phyloP scores from a whole-genome alignment of 2,888 invertebrate genomes.

The Leptopterna dolabrata region DNA sequence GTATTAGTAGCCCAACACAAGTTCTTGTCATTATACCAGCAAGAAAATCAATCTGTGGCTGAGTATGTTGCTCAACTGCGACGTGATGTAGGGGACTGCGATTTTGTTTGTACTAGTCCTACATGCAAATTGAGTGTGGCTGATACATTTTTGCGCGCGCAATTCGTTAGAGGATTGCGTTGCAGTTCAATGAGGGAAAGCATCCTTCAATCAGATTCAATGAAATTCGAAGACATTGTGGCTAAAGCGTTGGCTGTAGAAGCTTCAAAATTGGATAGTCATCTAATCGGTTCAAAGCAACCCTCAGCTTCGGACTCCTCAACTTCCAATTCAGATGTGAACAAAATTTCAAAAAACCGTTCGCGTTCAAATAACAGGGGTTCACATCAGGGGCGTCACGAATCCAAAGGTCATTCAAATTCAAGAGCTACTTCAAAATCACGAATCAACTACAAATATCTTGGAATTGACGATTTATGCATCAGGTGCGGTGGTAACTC shows the following conservation, averaged over 20 bases:
- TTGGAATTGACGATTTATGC: neutral
- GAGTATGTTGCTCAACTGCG: too few species aligned
- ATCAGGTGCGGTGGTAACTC: neutral
- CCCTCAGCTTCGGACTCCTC: neutral
- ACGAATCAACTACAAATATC: neutral
- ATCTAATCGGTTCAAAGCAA: neutral
- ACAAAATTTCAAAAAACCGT: neutral
- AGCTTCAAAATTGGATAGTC: neutral
- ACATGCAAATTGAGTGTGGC: too few species aligned
- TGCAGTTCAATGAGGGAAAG: neutral
- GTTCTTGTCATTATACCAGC: slow-evolving; percentile 27
- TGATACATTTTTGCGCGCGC: too few species aligned
- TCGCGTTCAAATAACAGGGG: too few species aligned
- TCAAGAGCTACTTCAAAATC: neutral
- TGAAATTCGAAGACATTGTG: neutral
- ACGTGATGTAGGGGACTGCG: too few species aligned
- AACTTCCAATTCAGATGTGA: neutral
- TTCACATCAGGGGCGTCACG: neutral
- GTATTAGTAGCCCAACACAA: neutral
- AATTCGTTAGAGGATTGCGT: too few species aligned
- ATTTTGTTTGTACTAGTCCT: too few species aligned
- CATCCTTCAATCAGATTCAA: neutral
- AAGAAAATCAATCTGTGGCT: too few species aligned
- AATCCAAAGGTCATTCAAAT: neutral
- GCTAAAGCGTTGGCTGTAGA: neutral